Percentiles rank a stretch among this genome's conserved stretches.
phyloP scores from a whole-genome alignment of 2,888 invertebrate species.

The Emmelina monodactyla region DNA sequence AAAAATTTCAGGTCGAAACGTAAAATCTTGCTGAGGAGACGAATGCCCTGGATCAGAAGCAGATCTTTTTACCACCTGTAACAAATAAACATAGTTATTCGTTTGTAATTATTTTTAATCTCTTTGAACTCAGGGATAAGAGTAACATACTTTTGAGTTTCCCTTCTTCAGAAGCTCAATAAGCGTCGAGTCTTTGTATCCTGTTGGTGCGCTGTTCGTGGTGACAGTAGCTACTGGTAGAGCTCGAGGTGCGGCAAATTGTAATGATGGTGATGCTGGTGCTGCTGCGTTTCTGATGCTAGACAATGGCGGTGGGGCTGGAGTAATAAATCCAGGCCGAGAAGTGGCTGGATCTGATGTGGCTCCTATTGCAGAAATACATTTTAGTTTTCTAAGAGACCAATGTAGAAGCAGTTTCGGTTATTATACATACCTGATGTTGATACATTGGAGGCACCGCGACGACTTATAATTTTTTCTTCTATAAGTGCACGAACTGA shows the following conservation, averaged over 20 bases:
- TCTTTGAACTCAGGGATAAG: slow-evolving; percentile 1
- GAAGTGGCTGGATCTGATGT: slow-evolving; percentile 28
- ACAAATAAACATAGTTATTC: slow-evolving; percentile 3
- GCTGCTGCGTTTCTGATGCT: slow-evolving; percentile 40
- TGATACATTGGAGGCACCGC: slow-evolving; percentile 62
- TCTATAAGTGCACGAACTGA: slow-evolving; percentile 90
- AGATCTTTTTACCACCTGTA: slow-evolving; percentile 73
- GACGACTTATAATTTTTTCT: slow-evolving; percentile 91
- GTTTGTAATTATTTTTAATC: slow-evolving; percentile 4
- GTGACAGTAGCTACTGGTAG: slow-evolving; percentile 43
- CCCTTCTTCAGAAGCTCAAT: slow-evolving; percentile 81
- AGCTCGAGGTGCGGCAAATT: slow-evolving; percentile 51
- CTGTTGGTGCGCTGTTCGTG: slow-evolving; percentile 26
- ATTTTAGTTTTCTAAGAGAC: too few relatives aligned
- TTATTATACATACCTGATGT: slow-evolving; percentile 19
- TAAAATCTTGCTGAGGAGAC: slow-evolving; percentile 65
- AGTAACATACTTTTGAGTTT: slow-evolving; percentile 53
- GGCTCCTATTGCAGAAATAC: slow-evolving; percentile 31
- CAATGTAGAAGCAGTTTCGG: too few relatives aligned
- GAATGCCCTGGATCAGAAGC: slow-evolving; percentile 76
- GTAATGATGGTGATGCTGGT: slow-evolving; percentile 45
- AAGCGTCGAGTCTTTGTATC: slow-evolving; percentile 77
- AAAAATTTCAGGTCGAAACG: slow-evolving; percentile 69
- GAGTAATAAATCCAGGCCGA: slow-evolving; percentile 48
- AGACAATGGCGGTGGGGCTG: slow-evolving; percentile 51